phyloP scores from a whole-genome alignment of 1,140 invertebrate species.

The Drosophila prosaltans region DNA sequence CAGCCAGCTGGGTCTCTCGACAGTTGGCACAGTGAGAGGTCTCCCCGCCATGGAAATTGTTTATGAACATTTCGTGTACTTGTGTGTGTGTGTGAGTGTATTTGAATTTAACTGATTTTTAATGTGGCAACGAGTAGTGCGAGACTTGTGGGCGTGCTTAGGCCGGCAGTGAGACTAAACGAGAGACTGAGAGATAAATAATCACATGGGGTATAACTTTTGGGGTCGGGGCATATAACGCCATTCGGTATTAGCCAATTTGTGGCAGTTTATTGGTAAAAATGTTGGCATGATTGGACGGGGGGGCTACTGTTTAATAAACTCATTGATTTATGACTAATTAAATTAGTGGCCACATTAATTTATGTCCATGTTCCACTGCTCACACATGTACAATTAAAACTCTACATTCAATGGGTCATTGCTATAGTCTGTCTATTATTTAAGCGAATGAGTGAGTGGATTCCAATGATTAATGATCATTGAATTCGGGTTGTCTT shows the following conservation, averaged over 20 bases:
- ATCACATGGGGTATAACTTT: conserved; percentile 54
- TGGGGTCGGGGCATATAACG: conserved; percentile 57
- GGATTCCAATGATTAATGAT: conserved; percentile 73
- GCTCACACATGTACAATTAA: conserved; percentile 59
- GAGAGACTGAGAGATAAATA: conserved; percentile 57
- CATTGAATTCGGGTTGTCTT: conserved; percentile 46
- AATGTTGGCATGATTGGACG: conserved; percentile 69
- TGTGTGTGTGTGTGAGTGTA: conserved; percentile 42
- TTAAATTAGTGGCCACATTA: conserved; percentile 74
- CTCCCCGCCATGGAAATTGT: conserved; percentile 65
- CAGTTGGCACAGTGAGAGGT: conserved; percentile 60
- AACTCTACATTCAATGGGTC: conserved; percentile 59
- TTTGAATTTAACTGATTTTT: conserved; percentile 79
- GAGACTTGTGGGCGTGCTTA: conserved; percentile 53
- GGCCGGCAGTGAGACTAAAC: background rate
- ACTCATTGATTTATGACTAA: conserved; percentile 80
- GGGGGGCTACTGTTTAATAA: conserved; percentile 79
- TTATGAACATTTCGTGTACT: conserved; percentile 55
- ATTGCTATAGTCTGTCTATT: conserved; percentile 52
- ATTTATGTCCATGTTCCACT: conserved; percentile 65
- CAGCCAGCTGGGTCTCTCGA: conserved; percentile 54
- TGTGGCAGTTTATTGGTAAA: conserved; percentile 76
- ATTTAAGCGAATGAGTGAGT: conserved; percentile 24
- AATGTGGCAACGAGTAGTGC: conserved; percentile 48
- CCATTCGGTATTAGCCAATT: conserved; percentile 75